Base-by-base conservation (phyloP, 1,140 invertebrate genomes). In the Drosophila ercepeae region DNA sequence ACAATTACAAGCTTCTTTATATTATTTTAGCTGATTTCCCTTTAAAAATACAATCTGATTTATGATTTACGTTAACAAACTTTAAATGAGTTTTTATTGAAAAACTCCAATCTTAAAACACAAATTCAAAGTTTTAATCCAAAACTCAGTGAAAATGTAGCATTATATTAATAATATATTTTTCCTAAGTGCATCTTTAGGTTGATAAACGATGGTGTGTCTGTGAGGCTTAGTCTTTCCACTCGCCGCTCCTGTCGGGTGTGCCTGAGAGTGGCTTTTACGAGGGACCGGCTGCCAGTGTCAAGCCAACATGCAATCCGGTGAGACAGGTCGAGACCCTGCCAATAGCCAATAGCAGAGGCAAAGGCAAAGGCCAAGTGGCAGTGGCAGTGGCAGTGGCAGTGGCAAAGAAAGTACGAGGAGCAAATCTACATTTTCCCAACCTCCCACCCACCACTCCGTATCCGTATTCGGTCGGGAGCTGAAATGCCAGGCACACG, bases 161-260 rank as follows among this genome's bases (percentile, higher is more conserved):
- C 6, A 16, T 41, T 41, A 16, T n/a, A n/a, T n/a, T n/a, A n/a
- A n/a, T n/a, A n/a, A 6, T 11, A 11, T 23, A 42, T 29, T 53
- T 39, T 41, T 27, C 5, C 3, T 2, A 1, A 48, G 60, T 64
- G 60, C 55, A 73, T 44, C 58, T 73, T 52, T 51, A 65, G 46
- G 68, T 48, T 75, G 67, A 81, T 82, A 81, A 82, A 81, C 64
- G 78, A 78, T 71, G 74, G 78, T 78, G 71, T 81, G 84, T 65
- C 81, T 76, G 74, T 73, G 68, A 70, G 63, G 63, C 61, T 75
- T 59, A 69, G 60, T 75, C 81, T 88, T 84, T 84, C 68, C 81
- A 86, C 88, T 86, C 57, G 65, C 63, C 18, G 36, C 36, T 6
- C 36, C 11, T 4, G 27, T 25, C 46, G 58, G 44, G 36, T 48